Base-by-base conservation (phyloP, 1,140 invertebrate species). In the Sycophaga agraensis region DNA sequence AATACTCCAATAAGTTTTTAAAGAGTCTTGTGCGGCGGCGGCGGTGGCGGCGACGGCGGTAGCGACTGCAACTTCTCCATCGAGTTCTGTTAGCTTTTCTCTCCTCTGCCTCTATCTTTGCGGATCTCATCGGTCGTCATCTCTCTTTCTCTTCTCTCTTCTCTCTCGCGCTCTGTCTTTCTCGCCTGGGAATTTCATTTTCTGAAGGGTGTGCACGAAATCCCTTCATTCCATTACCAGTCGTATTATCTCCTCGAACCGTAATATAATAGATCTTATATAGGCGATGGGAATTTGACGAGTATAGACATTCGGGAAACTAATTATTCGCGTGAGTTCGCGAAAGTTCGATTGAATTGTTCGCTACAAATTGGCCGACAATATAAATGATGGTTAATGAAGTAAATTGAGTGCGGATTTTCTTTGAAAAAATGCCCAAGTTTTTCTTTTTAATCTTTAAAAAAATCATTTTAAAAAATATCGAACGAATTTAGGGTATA, bases 131-230 rank as follows among this genome's bases (percentile, higher is more conserved):
- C 11, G 22, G n/a, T 58, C 45, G 6, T 14, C 14, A 16, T 35
- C n/a, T 34, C 16, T 48, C 26, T 35, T 34, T 16, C 4, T 2
- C 11, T 35, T 50, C 9, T 45, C 12, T 45, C 35, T 37, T 42
- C 34, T 22, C 28, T 22, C n/a, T 37, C 35, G 12, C 14, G 11
- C 35, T n/a, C 50, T 49, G 35, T 43, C 12, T 42, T 26, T 14
- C 5, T n/a, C n/a, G n/a, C n/a, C n/a, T n/a, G 31, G 24, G 49
- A 60, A 60, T 60, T 60, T 53, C 21, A 60, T 45, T 60, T 43
- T 53, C 48, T 9, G 12, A 51, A 45, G 11, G 39, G 7, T 42
- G 26, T 17, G 6, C 16, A 22, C 8, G 9, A 53, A 45, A 60
- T 60, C 40, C 31, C 31, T 37, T 45, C 22, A 31, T 42, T 59